Evolutionary conservation across 2,113 vertebrate genomes (phyloP).

Genomic region (Tragelaphus buxtoni): DNA sequence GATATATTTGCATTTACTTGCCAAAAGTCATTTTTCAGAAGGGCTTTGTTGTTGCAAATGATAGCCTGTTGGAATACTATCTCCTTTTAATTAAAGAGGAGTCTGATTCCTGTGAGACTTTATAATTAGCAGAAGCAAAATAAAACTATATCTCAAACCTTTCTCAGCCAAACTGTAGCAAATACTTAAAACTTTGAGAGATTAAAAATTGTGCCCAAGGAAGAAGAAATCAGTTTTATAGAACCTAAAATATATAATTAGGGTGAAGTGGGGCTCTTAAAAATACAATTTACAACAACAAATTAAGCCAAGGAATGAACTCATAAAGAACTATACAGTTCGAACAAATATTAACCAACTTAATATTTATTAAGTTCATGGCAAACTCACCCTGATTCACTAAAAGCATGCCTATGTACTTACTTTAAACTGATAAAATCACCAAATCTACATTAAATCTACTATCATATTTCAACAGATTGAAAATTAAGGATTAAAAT

Average conservation of each 20-base stretch:
- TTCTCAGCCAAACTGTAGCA: not conserved
- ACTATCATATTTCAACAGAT: not conserved
- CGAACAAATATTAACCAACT: not conserved
- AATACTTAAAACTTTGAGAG: not conserved
- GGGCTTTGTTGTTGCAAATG: constrained; percentile 11
- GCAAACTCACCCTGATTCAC: not conserved
- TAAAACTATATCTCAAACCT: not conserved
- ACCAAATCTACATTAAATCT: not conserved
- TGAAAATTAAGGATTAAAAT: constrained; percentile 21
- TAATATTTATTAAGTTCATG: not conserved
- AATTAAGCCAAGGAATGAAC: not conserved
- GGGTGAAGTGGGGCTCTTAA: not conserved
- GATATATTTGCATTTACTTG: constrained; percentile 27
- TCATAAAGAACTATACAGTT: not conserved
- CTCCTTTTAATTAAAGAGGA: constrained; percentile 41
- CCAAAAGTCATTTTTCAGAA: constrained; percentile 25
- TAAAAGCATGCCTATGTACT: not conserved
- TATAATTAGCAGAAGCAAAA: not conserved
- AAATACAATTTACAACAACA: not conserved
- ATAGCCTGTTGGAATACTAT: not conserved
- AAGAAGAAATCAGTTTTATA: not conserved
- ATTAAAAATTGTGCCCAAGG: not conserved
- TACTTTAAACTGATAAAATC: not conserved
- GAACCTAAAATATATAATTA: not conserved
- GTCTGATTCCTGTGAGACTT: not conserved